These are phyloP conservation scores for Anarrhichthys ocellatus DNA, from an alignment of 2,113 vertebrate species.

Conservation along the genomic window DNA sequence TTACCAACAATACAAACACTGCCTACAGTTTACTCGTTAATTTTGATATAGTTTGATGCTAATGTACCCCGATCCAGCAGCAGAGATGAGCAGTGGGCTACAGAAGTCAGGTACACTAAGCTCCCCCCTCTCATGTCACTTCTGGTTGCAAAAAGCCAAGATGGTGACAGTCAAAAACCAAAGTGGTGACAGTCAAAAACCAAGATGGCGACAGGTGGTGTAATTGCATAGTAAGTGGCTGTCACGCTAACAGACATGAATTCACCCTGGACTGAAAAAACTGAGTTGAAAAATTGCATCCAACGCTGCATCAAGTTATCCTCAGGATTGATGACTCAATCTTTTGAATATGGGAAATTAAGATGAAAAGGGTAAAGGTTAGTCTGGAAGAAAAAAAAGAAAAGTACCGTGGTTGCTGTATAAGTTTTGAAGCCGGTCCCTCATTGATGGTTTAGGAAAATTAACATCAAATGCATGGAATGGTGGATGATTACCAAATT, in stretches of 20 bases:
- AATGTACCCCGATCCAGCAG: too few species aligned
- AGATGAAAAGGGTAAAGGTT: not conserved
- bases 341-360: not conserved
- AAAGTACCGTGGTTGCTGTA: not conserved
- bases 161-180: not conserved
- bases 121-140: not conserved
- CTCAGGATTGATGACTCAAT: not conserved
- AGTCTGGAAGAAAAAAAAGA: not conserved
- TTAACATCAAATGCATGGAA: not conserved
- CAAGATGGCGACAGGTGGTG: not conserved
- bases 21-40: not conserved
- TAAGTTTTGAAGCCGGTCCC: not conserved
- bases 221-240: not conserved
- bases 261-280: not conserved
- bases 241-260: not conserved
- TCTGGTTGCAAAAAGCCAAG: not conserved
- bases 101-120: not conserved
- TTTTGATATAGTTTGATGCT: not conserved
- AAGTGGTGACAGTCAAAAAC: not conserved
- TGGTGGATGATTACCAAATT: not conserved
- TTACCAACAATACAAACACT: not conserved
- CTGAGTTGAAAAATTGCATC: not conserved
- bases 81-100: not conserved
- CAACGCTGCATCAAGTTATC: not conserved
- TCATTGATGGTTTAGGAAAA: not conserved